Evolutionary conservation across 1,140 invertebrate genomes (phyloP).

Genomic region (Lineus longissimus): DNA sequence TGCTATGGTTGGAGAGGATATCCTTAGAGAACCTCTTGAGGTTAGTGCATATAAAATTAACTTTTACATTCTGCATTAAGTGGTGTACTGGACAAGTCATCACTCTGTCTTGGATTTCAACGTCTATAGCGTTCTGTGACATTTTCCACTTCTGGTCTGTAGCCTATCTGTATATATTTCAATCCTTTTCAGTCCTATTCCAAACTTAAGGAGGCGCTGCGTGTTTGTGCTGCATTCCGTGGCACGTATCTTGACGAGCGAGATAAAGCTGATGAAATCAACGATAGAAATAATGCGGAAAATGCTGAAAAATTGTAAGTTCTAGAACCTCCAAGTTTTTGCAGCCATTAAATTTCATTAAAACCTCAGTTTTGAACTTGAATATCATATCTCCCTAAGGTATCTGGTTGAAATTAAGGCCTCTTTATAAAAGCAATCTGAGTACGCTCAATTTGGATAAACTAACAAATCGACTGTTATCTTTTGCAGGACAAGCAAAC

Average conservation of each 20-base stretch:
- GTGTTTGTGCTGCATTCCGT: constrained; percentile 53
- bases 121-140: no score
- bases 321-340: no score
- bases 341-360: neutral
- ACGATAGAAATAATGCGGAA: constrained; percentile 46
- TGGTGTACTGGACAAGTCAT: neutral
- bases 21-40: constrained; percentile 47
- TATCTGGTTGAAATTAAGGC: constrained; percentile 22
- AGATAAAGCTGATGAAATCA: constrained; percentile 51
- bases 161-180: neutral
- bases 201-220: constrained; percentile 50
- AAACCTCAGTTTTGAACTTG: neutral
- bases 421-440: no score
- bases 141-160: neutral
- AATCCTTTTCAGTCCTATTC: constrained; percentile 41
- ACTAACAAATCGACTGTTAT: no score
- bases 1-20: constrained; percentile 49
- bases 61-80: neutral
- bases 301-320: constrained; percentile 51
- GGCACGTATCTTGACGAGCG: constrained; percentile 53
- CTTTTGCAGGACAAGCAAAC: constrained; percentile 18
- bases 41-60: constrained; percentile 23
- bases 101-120: neutral
- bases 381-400: constrained; percentile 15
- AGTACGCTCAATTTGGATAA: no score